Conservation (phyloP, 2,797 vertebrate species). For the Eulemur mongoz region DNA sequence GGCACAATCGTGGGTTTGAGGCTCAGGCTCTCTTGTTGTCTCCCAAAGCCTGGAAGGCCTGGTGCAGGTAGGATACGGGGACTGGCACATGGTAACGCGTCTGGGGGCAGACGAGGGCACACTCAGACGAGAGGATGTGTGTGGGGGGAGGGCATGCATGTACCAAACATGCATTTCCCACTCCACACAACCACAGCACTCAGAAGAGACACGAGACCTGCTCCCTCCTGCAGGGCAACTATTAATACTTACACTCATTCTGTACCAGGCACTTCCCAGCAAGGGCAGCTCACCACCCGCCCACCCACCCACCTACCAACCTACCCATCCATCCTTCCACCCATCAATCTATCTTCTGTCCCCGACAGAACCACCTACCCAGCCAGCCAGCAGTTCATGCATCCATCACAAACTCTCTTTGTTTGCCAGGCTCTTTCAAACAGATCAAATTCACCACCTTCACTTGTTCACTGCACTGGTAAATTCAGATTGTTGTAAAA, state of each 20-base stretch:
- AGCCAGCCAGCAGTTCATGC: neutral
- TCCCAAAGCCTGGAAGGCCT: neutral
- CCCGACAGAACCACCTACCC: neutral
- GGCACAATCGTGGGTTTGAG: neutral
- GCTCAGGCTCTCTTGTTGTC: neutral
- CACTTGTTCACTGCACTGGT: neutral
- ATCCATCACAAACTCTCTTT: neutral
- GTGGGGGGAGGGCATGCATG: accelerated
- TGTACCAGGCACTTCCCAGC: neutral
- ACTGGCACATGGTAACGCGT: accelerated
- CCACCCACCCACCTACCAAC: accelerated
- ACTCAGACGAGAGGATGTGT: neutral
- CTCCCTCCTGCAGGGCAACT: neutral
- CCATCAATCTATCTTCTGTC: neutral
- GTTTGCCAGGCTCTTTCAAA: neutral
- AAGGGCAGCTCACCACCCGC: neutral
- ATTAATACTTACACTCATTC: neutral
- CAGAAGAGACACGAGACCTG: neutral
- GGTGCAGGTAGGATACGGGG: neutral
- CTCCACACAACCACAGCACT: neutral
- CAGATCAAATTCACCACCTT: neutral
- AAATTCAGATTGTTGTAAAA: neutral
- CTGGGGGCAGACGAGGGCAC: too few species aligned
- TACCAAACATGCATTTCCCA: too few species aligned
- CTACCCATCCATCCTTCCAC: too few species aligned